Base-by-base conservation (phyloP, 2,888 invertebrate species). In the Polietes domitor region DNA sequence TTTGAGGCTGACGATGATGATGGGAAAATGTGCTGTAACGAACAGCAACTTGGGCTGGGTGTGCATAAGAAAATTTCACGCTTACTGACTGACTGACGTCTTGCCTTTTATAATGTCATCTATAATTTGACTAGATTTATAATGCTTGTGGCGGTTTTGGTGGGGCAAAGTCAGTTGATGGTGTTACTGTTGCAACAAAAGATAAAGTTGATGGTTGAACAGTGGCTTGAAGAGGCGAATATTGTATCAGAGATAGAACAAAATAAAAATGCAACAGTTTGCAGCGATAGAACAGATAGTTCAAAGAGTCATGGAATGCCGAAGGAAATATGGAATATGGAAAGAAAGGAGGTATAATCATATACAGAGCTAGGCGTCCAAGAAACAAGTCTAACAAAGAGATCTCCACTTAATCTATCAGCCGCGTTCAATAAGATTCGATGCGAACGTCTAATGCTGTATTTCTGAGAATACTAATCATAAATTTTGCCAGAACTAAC, bases 61-160 rank as follows among this genome's bases (percentile, higher is more conserved):
- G 26, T 65, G 65, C 47, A 47, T 53, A 53, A 24, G 63, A 63
- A 70, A 80, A 80, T 77, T 75, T 63, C 55, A 61, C 77, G 77
- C 47, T 50, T 17, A 9, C 10, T 19, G 2, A 41, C 12, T 75
- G 81, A 70, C 72, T 75, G 81, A 70, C 72, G 72, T 73, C 80
- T 77, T 78, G 58, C 12, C 32, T 63, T n/a, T 65, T 15, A 43
- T 68, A 43, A 43, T 68, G 43, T 68, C 68, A 68, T 4, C 9
- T 68, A 68, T 68, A 68, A 43, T 43, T 68, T 68, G 68, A 68
- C 43, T 41, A 68, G 68, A 68, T n/a, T 41, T 37, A 75, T 74
- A 43, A 75, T 43, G 26, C 50, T 50, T 17, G 5, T 21, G 70
- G 28, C 26, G 37, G 50, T 70, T 70, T 41, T 53, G 26, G 10